Base-by-base conservation (phyloP, 2,113 vertebrate genomes). In the Sander vitreus region DNA sequence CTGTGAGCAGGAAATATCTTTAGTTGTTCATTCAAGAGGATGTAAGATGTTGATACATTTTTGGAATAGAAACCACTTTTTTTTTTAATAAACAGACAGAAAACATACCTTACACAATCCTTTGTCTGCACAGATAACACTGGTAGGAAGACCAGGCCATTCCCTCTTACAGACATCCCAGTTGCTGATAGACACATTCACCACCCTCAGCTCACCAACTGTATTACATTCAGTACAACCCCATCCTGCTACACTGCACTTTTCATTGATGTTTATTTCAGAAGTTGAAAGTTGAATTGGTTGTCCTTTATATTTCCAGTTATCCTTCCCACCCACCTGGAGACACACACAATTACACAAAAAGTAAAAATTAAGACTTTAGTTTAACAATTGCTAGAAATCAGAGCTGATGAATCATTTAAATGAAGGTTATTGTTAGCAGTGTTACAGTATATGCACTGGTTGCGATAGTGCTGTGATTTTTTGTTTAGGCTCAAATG, bases 211-310 rank as follows among this genome's bases (percentile, higher is more conserved):
- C 3, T 81, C 43, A 0, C 33, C 19, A 0, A 0, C 2, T 0
- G 0, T 0, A 1, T 1, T 0, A 2, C 68, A 67, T 63, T 14
- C 18, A 55, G 48, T 92, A 0, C 0, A 1, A 8, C 92, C 92
- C 92, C 93, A 94, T 48, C 92, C 93, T 10, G 92, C 92, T 2
- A 94, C 93, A 94, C 9, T 11, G 39, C 39, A 43, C 0, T 11
- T 43, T 43, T 43, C 10, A 0, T 3, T 43, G 39, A 11, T 43
- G 39, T 43, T 43, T 3, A 3, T 43, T 43, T 43, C 39, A 43
- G 39, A 43, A 10, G 39, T 11, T 11, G 39, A 0, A 43, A 43
- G 39, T 11, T 11, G 9, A 43, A 43, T 43, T 43, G 39, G 39
- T 11, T 43, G 9, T 43, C 2, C 39, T 43, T 43, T 11, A 11